These are phyloP conservation scores for Macrophya alboannulata DNA, from an alignment of 2,888 invertebrate species.

Conservation along the genomic window DNA sequence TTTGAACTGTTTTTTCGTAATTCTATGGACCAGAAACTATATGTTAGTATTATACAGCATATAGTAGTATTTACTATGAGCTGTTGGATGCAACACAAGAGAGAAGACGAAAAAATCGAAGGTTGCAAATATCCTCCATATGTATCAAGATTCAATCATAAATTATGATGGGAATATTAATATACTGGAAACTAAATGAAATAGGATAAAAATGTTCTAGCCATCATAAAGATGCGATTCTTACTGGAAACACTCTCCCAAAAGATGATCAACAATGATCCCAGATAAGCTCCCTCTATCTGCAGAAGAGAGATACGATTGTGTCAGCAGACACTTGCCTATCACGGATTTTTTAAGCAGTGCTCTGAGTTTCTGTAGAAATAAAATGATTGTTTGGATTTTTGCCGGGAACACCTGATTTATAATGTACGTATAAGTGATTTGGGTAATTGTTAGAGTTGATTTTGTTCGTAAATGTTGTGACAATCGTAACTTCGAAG, in stretches of 20 bases:
- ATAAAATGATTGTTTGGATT: background rate
- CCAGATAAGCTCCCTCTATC: conserved; percentile 24
- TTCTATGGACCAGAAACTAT: conserved; percentile 36
- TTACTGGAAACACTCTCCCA: conserved; percentile 8
- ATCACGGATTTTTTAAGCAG: conserved; percentile 20
- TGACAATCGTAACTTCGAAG: background rate
- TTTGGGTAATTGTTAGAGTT: conserved; percentile 6
- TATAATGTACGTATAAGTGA: background rate
- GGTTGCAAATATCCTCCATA: background rate
- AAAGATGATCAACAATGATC: conserved; percentile 29
- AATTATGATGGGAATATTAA: conserved; percentile 11
- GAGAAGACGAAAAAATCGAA: background rate
- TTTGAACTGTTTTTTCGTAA: conserved; percentile 13
- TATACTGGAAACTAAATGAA: background rate
- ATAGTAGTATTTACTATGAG: background rate
- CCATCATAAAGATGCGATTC: background rate
- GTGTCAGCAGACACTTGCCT: conserved; percentile 26
- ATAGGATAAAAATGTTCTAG: background rate
- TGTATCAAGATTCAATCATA: background rate
- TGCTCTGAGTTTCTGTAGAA: conserved; percentile 33
- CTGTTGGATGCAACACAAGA: background rate
- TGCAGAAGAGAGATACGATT: conserved; percentile 24
- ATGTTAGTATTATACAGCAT: background rate
- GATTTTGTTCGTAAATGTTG: conserved; percentile 15
- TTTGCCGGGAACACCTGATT: background rate